These are phyloP conservation scores for Ciconia maguari DNA, from an alignment of 2,113 vertebrate genomes.

Conservation along the genomic window DNA sequence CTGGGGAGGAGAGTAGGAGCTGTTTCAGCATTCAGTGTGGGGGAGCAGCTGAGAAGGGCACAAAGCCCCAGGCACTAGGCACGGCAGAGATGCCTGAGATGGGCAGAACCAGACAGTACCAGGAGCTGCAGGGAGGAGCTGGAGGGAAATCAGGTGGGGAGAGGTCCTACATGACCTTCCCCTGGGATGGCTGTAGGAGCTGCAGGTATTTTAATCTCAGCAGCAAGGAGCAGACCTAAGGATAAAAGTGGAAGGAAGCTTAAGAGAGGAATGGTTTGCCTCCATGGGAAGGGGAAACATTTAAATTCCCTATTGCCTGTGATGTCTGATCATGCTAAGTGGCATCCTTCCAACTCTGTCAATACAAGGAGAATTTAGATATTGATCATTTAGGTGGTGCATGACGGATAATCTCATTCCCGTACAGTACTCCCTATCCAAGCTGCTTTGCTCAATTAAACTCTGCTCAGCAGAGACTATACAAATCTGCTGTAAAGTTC, in stretches of 20 bases:
- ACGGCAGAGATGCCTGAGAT: neutral
- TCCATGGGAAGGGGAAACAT: neutral
- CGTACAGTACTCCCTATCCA: neutral
- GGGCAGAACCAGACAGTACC: neutral
- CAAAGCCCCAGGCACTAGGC: neutral
- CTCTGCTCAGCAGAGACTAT: conserved; percentile 40
- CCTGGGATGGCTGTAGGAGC: neutral
- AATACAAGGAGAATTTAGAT: neutral
- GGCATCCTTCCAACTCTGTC: neutral
- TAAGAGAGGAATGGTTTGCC: neutral
- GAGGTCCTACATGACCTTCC: no score
- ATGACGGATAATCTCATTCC: neutral
- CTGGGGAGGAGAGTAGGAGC: neutral
- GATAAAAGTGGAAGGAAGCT: neutral
- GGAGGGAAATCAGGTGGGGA: neutral
- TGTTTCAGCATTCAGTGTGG: neutral
- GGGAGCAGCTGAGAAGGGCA: neutral
- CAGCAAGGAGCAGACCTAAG: neutral
- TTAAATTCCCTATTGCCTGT: neutral
- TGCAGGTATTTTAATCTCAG: neutral
- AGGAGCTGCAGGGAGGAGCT: neutral
- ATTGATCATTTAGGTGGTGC: neutral
- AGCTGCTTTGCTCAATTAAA: conserved; percentile 35
- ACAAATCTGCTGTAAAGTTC: conserved; percentile 62
- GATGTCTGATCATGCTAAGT: neutral